Conservation (phyloP, 2,113 vertebrate genomes). For the Phrynosoma platyrhinos region DNA sequence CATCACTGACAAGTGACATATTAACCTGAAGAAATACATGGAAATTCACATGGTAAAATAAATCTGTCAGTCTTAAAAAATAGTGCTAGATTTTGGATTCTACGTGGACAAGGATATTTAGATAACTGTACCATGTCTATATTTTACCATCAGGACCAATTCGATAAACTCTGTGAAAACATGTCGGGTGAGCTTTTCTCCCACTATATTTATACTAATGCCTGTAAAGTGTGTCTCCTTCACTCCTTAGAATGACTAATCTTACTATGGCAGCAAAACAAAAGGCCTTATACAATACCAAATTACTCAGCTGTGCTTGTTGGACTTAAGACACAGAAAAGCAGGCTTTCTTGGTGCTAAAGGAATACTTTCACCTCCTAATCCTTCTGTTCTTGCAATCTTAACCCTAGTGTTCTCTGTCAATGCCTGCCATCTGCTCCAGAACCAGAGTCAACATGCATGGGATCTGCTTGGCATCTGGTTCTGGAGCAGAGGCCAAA, state of each 20-base stretch:
- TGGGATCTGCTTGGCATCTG: neutral
- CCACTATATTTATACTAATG: neutral
- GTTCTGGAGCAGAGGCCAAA: neutral
- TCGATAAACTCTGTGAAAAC: neutral
- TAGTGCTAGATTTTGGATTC: neutral
- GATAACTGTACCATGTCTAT: neutral
- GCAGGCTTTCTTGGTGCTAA: neutral
- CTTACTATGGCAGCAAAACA: constrained; percentile 18
- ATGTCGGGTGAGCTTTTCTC: neutral
- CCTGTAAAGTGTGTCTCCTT: neutral
- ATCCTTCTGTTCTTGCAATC: accelerated
- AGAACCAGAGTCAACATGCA: neutral
- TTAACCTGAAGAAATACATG: neutral
- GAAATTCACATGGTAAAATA: too few species aligned
- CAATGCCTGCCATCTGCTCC: constrained; percentile 20
- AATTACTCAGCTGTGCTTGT: neutral
- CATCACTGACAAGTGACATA: neutral
- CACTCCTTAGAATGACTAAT: neutral
- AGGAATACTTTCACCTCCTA: neutral
- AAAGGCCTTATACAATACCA: neutral
- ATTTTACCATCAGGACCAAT: neutral
- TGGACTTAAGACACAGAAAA: neutral
- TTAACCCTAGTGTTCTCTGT: accelerated
- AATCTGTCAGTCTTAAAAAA: too few species aligned
- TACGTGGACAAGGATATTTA: neutral